Base-by-base conservation (phyloP, 2,797 vertebrate species). In the Chiroxiphia lanceolata region DNA sequence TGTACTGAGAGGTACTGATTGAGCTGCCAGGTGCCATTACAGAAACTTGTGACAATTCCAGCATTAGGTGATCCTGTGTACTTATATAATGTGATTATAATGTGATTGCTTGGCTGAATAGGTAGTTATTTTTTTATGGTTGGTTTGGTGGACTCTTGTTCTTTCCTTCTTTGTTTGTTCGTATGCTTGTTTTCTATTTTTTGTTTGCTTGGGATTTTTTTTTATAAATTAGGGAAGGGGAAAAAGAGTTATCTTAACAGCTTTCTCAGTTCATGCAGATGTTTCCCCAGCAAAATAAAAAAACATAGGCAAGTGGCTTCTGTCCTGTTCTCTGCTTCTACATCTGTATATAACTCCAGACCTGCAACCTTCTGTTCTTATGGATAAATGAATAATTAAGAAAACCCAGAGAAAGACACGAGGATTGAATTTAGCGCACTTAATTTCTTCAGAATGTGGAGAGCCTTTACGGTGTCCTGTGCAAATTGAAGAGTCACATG, bases 301-400 rank as follows among this genome's bases (percentile, higher is more conserved):
- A 51, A 89, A 75, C 21, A 6, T 31, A 10, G 21, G 53, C 42
- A 80, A 68, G 56, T 77, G 44, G 70, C 68, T 96, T 87, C 72
- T 81, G 57, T 75, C 51, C 60, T 89, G n/a, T 85, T 93, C 78
- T 86, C 75, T 45, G 64, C 26, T 93, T 85, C n/a, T 70, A 1
- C 34, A n/a, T 79, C 93, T 96, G 27, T 92, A 76, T 87, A 70
- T 93, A 96, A 91, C 59, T 91, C 19, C 54, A 94, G 76, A 81
- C 56, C 60, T 60, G 83, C 74, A 95, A 92, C 76, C 77, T 96
- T 95, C 95, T 95, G 78, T 72, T 92, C 77, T 93, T 31, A 36
- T 71, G 81, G 87, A 89, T 86, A 97, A 96, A 96, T 80, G 67
- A 96, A 94, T 97, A 96, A 96, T 97, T 97, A 94, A 95, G 95